Percentiles rank a stretch among this genome's conserved stretches.
Conservation (phyloP, 2,113 vertebrate genomes). For the Polyodon spathula region DNA sequence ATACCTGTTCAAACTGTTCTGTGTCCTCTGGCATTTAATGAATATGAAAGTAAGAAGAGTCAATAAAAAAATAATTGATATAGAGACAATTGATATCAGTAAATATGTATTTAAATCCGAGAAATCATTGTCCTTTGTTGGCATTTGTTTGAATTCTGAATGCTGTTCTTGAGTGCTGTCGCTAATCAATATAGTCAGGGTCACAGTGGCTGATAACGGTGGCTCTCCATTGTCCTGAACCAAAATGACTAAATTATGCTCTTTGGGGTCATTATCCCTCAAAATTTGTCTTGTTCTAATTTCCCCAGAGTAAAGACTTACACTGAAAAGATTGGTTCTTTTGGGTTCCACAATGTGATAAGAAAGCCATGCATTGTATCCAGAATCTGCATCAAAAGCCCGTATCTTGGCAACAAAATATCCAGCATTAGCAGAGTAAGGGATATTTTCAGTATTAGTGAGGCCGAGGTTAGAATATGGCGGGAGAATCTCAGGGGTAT, state of each 20-base stretch:
- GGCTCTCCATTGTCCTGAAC: conserved; percentile 61
- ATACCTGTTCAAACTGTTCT: conserved; percentile 21
- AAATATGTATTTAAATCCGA: conserved; percentile 53
- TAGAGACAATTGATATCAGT: conserved; percentile 46
- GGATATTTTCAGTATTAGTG: conserved; percentile 48
- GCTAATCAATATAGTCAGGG: conserved; percentile 52
- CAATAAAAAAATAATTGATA: conserved; percentile 53
- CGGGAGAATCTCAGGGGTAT: conserved; percentile 56
- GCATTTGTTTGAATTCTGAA: conserved; percentile 50
- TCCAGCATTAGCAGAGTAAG: conserved; percentile 52
- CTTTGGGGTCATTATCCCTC: conserved; percentile 55
- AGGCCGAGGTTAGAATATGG: conserved; percentile 50
- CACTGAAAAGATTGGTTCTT: conserved; percentile 30
- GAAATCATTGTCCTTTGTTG: conserved; percentile 37
- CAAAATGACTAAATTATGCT: conserved; percentile 48
- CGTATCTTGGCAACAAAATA: conserved; percentile 42
- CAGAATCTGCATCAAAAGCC: conserved; percentile 35
- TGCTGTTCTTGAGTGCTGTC: conserved; percentile 48
- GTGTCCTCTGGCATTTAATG: conserved; percentile 28
- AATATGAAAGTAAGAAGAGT: conserved; percentile 29
- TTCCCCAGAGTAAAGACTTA: conserved; percentile 34
- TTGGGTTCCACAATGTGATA: conserved; percentile 30
- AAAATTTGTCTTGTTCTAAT: conserved; percentile 36
- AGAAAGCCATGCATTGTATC: conserved; percentile 34
- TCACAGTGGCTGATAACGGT: conserved; percentile 52